phyloP scores from a whole-genome alignment of 2,797 vertebrate species.

The Mormyrops boulengeri region DNA sequence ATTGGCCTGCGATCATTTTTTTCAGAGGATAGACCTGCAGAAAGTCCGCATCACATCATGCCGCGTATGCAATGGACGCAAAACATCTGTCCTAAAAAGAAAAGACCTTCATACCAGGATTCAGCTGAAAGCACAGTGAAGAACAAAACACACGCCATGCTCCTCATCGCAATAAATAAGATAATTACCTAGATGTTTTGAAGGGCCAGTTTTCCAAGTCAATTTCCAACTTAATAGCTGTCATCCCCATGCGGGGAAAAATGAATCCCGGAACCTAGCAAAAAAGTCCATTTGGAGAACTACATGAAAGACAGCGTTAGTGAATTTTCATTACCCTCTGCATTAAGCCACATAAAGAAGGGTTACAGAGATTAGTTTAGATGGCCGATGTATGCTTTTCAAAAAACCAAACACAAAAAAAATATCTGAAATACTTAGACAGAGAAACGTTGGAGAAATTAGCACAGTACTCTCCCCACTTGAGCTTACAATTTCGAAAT shows the following conservation, averaged over 20 bases:
- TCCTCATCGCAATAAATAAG: conserved; percentile 63
- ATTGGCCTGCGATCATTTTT: background rate
- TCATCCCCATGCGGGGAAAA: conserved; percentile 55
- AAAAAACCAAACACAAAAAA: conserved; percentile 52
- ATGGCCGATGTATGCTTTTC: conserved; percentile 53
- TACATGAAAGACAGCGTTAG: conserved; percentile 67
- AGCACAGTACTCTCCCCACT: conserved; percentile 42
- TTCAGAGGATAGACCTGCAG: background rate
- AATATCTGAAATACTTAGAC: conserved; percentile 40
- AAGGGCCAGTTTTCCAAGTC: conserved; percentile 62
- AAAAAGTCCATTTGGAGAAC: conserved; percentile 79
- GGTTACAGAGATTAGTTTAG: conserved; percentile 70
- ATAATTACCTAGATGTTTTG: conserved; percentile 58
- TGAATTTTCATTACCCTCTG: conserved; percentile 84
- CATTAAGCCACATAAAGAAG: conserved; percentile 75
- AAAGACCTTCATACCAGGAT: conserved; percentile 53
- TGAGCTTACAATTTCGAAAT: conserved; percentile 51
- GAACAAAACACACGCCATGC: conserved; percentile 60
- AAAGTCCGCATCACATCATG: background rate
- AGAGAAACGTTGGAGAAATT: conserved; percentile 56
- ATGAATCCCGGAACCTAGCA: conserved; percentile 55
- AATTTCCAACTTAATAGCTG: conserved; percentile 60
- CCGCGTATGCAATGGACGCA: background rate
- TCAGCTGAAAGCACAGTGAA: conserved; percentile 66
- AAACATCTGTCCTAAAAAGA: conserved; percentile 1